A percentile compares a stretch with the other conserved stretches of the same genome.
Evolutionary conservation across 2,113 vertebrate species (phyloP).

Genomic region (Paedocypris sp.): DNA sequence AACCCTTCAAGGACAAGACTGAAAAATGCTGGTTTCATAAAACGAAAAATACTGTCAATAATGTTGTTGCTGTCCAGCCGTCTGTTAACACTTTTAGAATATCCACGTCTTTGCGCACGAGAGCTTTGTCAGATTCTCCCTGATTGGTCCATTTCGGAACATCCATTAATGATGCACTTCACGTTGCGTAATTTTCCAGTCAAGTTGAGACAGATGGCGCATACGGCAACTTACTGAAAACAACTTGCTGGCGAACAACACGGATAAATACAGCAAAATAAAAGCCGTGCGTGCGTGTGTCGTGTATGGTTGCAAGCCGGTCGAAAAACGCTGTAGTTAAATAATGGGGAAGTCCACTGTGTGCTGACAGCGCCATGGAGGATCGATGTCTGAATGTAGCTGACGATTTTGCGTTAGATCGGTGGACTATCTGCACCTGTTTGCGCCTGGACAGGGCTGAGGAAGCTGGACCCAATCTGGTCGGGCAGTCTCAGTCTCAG

Average conservation of each 20-base stretch:
- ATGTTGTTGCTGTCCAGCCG: neutral
- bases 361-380: neutral
- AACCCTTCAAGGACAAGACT: too few relatives aligned
- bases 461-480: neutral
- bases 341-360: neutral
- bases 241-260: neutral
- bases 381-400: neutral
- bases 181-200: conserved; percentile 15
- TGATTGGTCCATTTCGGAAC: neutral
- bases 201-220: neutral
- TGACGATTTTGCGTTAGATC: neutral
- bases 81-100: neutral
- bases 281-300: neutral
- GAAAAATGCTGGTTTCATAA: too few relatives aligned
- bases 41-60: too few relatives aligned
- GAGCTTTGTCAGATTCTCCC: neutral
- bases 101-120: neutral
- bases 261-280: neutral
- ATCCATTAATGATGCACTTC: conserved; percentile 11
- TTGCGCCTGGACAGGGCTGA: neutral
- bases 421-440: conserved; percentile 4
- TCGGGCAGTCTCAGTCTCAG: conserved; percentile 17
- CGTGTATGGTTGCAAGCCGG: neutral
- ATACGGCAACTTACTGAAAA: neutral
- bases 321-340: neutral